phyloP scores from a whole-genome alignment of 2,888 invertebrate genomes.

The Plebejus anna region DNA sequence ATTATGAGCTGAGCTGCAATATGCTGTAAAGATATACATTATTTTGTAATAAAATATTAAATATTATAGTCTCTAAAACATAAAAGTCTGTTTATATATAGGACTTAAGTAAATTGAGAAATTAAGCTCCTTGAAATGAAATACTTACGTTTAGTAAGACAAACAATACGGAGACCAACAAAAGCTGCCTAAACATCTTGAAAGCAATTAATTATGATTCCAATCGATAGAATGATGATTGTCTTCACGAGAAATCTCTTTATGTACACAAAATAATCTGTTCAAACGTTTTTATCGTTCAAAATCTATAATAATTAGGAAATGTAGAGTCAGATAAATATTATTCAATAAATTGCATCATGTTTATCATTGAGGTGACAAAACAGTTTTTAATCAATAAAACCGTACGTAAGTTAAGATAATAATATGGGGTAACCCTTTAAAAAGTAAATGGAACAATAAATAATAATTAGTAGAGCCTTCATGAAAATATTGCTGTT shows the following conservation, averaged over 20 bases:
- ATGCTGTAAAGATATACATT: neutral
- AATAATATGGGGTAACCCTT: too few relatives aligned
- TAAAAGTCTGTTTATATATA: neutral
- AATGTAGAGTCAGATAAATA: neutral
- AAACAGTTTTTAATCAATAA: neutral
- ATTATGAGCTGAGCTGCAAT: slow-evolving; percentile 10
- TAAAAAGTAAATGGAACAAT: too few relatives aligned
- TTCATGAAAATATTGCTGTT: too few relatives aligned
- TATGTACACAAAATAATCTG: slow-evolving; percentile 2
- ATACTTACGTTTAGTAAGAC: slow-evolving; percentile 23
- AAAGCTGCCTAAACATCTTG: slow-evolving; percentile 12
- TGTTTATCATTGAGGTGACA: neutral
- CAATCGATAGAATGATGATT: slow-evolving; percentile 10
- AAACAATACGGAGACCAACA: neutral
- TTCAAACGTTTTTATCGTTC: neutral
- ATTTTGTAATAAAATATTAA: too few relatives aligned
- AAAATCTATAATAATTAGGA: neutral
- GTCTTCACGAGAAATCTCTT: neutral
- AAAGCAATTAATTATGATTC: neutral
- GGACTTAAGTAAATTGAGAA: neutral
- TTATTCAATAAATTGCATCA: slow-evolving; percentile 1
- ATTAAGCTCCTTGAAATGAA: slow-evolving; percentile 1
- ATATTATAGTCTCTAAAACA: neutral
- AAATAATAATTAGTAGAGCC: too few relatives aligned
- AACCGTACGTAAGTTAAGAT: too few relatives aligned